Evolutionary conservation across 2,113 vertebrate species (phyloP).

Genomic region (Tyto alba): DNA sequence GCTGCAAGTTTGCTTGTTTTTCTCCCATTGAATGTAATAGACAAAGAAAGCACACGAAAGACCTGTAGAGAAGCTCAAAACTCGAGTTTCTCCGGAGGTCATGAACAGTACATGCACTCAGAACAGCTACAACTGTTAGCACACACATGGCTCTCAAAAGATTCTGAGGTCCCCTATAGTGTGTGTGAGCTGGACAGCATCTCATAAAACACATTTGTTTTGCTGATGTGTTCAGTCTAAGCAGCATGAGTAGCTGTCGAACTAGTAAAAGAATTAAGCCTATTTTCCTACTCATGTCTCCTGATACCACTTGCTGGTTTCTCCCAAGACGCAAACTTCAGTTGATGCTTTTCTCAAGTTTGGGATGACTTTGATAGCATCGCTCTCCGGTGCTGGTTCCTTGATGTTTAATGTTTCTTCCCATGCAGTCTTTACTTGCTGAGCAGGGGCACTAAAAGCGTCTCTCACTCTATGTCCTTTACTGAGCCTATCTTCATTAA

Average conservation of each 20-base stretch:
- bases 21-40: neutral
- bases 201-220: neutral
- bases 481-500: neutral
- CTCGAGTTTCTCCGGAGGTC: neutral
- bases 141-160: neutral
- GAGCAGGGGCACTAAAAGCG: neutral
- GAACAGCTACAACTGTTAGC: neutral
- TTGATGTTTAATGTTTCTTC: neutral
- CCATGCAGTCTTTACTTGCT: neutral
- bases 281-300: neutral
- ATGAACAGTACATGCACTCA: neutral
- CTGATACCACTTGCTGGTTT: neutral
- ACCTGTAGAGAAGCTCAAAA: neutral
- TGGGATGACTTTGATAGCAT: neutral
- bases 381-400: neutral
- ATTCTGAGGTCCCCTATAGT: neutral
- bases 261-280: neutral
- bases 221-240: neutral
- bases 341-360: neutral
- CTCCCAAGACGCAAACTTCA: neutral
- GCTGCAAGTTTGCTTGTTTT: conserved; percentile 2
- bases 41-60: neutral
- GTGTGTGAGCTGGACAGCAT: neutral
- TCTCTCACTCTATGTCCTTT: neutral
- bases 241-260: neutral